phyloP scores from a whole-genome alignment of 2,888 invertebrate genomes.

The Pteria penguin region DNA sequence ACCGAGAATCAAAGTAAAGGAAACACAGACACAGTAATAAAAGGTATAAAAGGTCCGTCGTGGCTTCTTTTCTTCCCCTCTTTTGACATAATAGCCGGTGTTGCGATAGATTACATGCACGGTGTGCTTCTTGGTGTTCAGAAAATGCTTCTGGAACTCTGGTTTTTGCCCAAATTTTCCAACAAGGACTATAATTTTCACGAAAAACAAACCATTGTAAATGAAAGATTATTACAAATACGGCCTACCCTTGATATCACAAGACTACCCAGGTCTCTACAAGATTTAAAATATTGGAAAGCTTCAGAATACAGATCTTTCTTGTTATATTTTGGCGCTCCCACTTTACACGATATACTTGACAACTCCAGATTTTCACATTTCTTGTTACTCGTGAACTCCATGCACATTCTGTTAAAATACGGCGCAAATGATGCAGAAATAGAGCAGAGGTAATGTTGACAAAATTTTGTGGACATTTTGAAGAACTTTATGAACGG shows the following conservation, averaged over 20 bases:
- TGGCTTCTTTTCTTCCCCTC: conserved; percentile 16
- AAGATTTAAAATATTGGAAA: conserved; percentile 53
- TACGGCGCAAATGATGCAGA: conserved; percentile 25
- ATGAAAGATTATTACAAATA: not conserved
- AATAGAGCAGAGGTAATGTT: conserved; percentile 32
- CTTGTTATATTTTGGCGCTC: conserved; percentile 46
- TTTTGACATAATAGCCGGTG: conserved; percentile 19
- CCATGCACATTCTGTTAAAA: conserved; percentile 29
- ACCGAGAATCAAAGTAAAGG: not conserved
- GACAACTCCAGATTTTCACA: conserved; percentile 29
- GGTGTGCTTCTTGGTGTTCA: conserved; percentile 33
- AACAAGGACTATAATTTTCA: not conserved
- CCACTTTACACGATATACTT: conserved; percentile 33
- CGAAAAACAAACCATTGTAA: not conserved
- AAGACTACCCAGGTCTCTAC: conserved; percentile 44
- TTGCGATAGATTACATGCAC: conserved; percentile 42
- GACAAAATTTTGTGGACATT: conserved; percentile 36
- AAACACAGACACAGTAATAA: not conserved
- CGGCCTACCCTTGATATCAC: conserved; percentile 35
- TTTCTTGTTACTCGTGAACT: conserved; percentile 37
- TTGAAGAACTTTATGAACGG: conserved; percentile 29
- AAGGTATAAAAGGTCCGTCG: conserved; percentile 32
- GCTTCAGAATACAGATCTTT: conserved; percentile 50
- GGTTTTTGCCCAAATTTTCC: conserved; percentile 17
- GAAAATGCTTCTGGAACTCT: conserved; percentile 21